Evolutionary conservation across 2,888 invertebrate species (phyloP).

Genomic region (Orthosia incerta): DNA sequence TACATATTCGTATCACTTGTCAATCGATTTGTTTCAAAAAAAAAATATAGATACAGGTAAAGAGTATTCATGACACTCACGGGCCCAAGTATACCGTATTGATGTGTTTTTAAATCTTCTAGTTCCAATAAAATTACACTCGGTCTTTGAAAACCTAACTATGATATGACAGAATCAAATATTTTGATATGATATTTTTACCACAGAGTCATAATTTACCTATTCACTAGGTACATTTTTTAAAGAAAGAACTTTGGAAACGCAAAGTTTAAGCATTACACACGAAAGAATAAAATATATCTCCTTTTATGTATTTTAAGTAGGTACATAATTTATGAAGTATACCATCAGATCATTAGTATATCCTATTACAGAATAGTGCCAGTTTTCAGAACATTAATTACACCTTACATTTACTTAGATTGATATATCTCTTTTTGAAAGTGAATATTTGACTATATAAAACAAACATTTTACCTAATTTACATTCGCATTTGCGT

Average conservation of each 20-base stretch:
- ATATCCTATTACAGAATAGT: conserved; percentile 55
- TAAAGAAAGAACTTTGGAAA: neutral
- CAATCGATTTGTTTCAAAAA: too few relatives aligned
- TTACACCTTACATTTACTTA: conserved; percentile 58
- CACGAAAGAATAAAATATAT: conserved; percentile 43
- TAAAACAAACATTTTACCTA: conserved; percentile 50
- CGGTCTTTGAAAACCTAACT: neutral
- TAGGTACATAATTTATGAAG: conserved; percentile 49
- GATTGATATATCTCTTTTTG: conserved; percentile 65
- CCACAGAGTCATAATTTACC: neutral
- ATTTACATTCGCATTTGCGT: conserved; percentile 52
- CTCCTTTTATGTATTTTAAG: conserved; percentile 4
- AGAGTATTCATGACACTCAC: too few relatives aligned
- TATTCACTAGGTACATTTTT: neutral
- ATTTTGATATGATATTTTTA: neutral
- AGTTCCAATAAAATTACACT: neutral
- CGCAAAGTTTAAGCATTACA: neutral
- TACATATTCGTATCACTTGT: too few relatives aligned
- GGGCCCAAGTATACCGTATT: too few relatives aligned
- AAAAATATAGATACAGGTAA: too few relatives aligned
- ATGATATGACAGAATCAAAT: neutral
- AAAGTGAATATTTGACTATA: conserved; percentile 66
- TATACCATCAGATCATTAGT: conserved; percentile 50
- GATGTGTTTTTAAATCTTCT: too few relatives aligned
- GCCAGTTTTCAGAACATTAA: conserved; percentile 60